phyloP scores from a whole-genome alignment of 2,113 vertebrate genomes.

The Tupaia tana region DNA sequence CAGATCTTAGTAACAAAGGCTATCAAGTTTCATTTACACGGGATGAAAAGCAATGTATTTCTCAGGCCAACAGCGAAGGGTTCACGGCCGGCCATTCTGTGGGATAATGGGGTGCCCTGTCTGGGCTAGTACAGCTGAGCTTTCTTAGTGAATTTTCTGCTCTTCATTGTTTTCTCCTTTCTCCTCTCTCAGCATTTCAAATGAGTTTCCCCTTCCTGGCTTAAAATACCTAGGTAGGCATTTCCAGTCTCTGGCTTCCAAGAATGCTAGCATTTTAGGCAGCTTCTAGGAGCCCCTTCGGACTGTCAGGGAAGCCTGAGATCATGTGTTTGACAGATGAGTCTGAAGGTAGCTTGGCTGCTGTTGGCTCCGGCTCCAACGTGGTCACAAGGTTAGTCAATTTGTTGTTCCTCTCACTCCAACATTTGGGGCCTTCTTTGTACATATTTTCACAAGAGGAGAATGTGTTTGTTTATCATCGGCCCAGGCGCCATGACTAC shows the following conservation, averaged over 20 bases:
- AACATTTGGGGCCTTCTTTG: neutral
- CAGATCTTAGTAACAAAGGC: neutral
- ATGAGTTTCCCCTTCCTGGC: neutral
- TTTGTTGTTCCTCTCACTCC: neutral
- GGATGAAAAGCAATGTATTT: neutral
- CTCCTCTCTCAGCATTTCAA: neutral
- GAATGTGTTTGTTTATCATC: constrained; percentile 55
- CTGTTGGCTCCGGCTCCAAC: neutral
- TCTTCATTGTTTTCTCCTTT: neutral
- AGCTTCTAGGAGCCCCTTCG: neutral
- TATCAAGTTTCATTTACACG: neutral
- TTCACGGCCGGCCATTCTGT: neutral
- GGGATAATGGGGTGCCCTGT: accelerated
- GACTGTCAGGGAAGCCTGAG: neutral
- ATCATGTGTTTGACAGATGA: constrained; percentile 36
- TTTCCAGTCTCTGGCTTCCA: constrained; percentile 21
- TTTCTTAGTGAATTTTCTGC: neutral
- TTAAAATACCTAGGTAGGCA: neutral
- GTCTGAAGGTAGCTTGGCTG: neutral
- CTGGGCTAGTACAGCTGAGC: neutral
- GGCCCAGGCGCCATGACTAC: constrained; percentile 43
- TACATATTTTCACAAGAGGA: constrained; percentile 26
- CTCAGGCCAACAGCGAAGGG: neutral
- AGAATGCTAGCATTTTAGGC: neutral
- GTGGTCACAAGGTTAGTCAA: neutral